Percentiles rank a stretch among this genome's conserved stretches.
phyloP scores from a whole-genome alignment of 1,140 invertebrate genomes.

The Drosophila neocordata region DNA sequence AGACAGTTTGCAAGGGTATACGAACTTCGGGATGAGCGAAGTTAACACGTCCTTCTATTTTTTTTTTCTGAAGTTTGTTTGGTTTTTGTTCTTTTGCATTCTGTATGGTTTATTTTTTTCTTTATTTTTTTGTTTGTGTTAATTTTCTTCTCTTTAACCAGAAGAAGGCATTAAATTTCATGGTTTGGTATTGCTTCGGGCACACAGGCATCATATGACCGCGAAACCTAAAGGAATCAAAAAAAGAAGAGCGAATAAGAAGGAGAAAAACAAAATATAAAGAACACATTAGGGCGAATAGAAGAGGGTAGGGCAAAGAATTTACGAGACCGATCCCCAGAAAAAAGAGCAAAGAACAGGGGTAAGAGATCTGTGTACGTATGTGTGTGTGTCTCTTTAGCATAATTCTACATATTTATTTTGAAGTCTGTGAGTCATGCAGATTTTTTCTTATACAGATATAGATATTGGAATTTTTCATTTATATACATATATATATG shows the following conservation, averaged over 20 bases:
- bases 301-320: neutral
- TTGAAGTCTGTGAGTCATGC: conserved; percentile 62
- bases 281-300: conserved; percentile 20
- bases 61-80: conserved; percentile 7
- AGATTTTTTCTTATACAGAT: conserved; percentile 24
- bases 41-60: no score
- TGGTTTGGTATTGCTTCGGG: conserved; percentile 33
- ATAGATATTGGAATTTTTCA: conserved; percentile 5
- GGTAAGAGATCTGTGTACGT: conserved; percentile 18
- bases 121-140: conserved; percentile 9
- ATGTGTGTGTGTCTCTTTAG: conserved; percentile 20
- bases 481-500: neutral
- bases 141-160: conserved; percentile 12
- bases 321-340: neutral
- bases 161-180: conserved; percentile 64
- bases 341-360: conserved; percentile 26
- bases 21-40: no score
- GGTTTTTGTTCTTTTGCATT: conserved; percentile 20
- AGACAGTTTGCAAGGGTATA: no score
- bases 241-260: conserved; percentile 27
- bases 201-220: conserved; percentile 50
- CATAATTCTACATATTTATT: conserved; percentile 66
- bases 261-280: neutral
- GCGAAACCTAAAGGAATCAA: conserved; percentile 37
- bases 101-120: neutral